Base-by-base conservation (phyloP, 2,797 vertebrate genomes). In the Pseudotriccus pelzelni region DNA sequence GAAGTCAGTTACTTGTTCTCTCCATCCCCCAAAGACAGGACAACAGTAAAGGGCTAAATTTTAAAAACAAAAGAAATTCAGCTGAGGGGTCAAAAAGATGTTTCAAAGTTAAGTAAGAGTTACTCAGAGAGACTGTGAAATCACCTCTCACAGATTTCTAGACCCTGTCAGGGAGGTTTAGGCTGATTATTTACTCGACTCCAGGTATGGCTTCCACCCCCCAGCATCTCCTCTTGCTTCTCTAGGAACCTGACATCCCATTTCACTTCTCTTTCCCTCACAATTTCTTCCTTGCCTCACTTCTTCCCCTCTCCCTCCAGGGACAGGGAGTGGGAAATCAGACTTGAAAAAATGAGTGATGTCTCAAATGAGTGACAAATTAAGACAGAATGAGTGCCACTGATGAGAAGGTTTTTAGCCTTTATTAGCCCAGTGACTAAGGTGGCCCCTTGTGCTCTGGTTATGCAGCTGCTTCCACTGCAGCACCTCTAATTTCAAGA, bases 281-380 rank as follows among this genome's bases (percentile, higher is more conserved):
- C 58, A 32, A 6, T 9, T 58, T 56, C 50, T 43, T 63, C 83
- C 50, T 43, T 22, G 7, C 13, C 11, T 39, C 47, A 17, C 39
- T 86, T 80, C 52, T 77, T 66, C n/a, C 62, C 15, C 28, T 49
- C 5, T 49, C 67, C 37, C 68, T 41, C 13, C 68, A 55, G 14
- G 1, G 0, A 34, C 1, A 1, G 2, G 12, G 19, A 79, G 7
- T 6, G 5, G 21, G 20, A 52, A 86, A 63, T 41, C 10, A 52
- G 39, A 43, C 37, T 89, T 55, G 11, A 21, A 87, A 47, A 44
- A 86, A 53, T 32, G 44, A 44, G 44, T 22, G 44, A 44, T 62
- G 47, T 46, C 50, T 81, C 69, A 80, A 70, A 43, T 15, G 19
- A 85, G 32, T 15, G 34, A 93, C 6, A 3, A 90, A 94, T 62